A percentile compares a stretch with the other conserved stretches of the same genome.
Conservation (phyloP, 2,113 vertebrate species). For the Lepidothrix coronata region DNA sequence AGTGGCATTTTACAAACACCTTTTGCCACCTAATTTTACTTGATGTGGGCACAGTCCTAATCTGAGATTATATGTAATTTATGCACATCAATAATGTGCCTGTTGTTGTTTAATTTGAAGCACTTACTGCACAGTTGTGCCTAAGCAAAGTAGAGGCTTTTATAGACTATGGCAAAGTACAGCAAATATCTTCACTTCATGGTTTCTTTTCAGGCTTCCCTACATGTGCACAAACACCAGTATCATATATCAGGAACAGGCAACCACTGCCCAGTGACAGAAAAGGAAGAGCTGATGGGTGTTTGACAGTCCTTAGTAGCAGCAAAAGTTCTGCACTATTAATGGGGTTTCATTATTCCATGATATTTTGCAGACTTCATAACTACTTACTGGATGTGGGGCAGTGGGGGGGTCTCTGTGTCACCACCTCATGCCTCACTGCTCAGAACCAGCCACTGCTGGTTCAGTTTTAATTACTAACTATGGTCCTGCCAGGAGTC, state of each 20-base stretch:
- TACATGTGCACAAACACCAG: background rate
- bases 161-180: background rate
- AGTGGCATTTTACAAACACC: background rate
- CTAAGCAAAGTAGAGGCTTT: slow-evolving; percentile 45
- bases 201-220: background rate
- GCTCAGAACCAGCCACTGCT: background rate
- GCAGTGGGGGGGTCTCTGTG: background rate
- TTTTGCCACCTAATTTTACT: slow-evolving; percentile 60
- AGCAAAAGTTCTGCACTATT: background rate
- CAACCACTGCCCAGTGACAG: background rate
- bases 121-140: slow-evolving; percentile 8
- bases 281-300: background rate
- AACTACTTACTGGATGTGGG: background rate
- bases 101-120: slow-evolving; percentile 48
- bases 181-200: background rate
- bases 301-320: background rate
- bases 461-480: slow-evolving; percentile 34
- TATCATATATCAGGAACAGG: background rate
- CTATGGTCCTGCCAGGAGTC: background rate
- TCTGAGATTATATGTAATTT: slow-evolving; percentile 34
- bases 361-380: background rate
- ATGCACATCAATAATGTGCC: background rate
- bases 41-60: slow-evolving; percentile 52
- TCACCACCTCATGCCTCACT: background rate
- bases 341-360: background rate